Conservation (phyloP, 1,140 invertebrate species). For the Tetramorium alpestre region DNA sequence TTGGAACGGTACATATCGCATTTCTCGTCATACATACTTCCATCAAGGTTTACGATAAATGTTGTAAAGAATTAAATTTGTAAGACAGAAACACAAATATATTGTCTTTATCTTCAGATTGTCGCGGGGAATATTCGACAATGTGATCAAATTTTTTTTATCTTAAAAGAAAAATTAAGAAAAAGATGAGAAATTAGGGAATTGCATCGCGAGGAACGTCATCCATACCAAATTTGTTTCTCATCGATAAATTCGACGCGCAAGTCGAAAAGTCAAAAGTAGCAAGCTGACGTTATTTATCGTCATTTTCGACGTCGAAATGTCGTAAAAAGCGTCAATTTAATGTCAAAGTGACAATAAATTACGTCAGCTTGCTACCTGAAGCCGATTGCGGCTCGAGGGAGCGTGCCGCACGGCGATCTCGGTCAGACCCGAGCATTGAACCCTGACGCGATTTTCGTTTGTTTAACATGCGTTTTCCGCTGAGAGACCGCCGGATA, state of each 20-base stretch:
- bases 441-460: conserved; percentile 70
- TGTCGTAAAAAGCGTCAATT: too few relatives aligned
- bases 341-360: too few relatives aligned
- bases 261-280: conserved; percentile 28
- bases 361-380: too few relatives aligned
- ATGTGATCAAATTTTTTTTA: background rate
- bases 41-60: background rate
- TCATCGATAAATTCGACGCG: background rate
- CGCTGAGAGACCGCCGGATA: background rate
- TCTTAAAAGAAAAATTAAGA: background rate
- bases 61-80: background rate
- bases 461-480: conserved; percentile 53
- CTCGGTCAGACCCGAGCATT: conserved; percentile 70
- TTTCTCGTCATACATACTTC: background rate
- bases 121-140: background rate
- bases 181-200: background rate
- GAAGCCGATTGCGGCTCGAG: conserved; percentile 55
- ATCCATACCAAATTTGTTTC: background rate
- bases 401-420: conserved; percentile 44
- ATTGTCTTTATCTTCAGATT: background rate
- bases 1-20: background rate
- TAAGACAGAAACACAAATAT: background rate
- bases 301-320: too few relatives aligned
- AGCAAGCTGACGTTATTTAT: too few relatives aligned
- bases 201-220: background rate